Evolutionary conservation across 92 coral and sea anemone species (phyloP), one percentile per base, ranked within the genome.

Genomic region (Ricordea florida): DNA sequence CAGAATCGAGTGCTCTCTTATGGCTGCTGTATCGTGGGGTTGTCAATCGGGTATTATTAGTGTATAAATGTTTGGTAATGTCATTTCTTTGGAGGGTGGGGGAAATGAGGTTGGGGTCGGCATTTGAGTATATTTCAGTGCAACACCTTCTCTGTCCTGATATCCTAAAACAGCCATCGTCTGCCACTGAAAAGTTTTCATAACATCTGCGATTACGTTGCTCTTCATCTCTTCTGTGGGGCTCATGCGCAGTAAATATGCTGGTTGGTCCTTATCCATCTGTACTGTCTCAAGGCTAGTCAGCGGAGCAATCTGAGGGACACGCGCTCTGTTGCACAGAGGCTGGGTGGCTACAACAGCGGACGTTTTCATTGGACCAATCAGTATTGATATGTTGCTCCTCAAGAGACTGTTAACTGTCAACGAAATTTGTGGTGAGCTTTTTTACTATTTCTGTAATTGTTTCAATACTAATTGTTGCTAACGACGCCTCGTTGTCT

Each of bases 301-400:
- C 81, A 85, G 82, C 44, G 90, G 90, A 42, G 82, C 56, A 17
- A 85, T 85, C 74, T 85, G 90, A 4, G 90, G 90, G 9, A 85
- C 85, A 63, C 82, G 81, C 76, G 90, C 90, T 29, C 69, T 43
- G 23, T 68, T 62, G 0, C 81, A 69, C 43, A 85, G 60, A 24
- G 90, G 90, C 40, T 77, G 85, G 17, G 71, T 78, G 9, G 72
- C 90, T 30, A 78, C 48, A 15, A 85, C 63, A 25, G 90, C 70
- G 4, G 76, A 69, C 42, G 76, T 85, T 16, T 75, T 50, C 71
- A 78, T 55, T 49, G 90, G 90, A 18, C 90, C 90, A 72, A 85
- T 78, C 48, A 85, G 85, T 29, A 75, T 78, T 9, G 77, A 74
- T 55, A 85, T 57, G 7, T 83, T 83, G 26, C 36, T 77, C 25